Evolutionary conservation across 53 echinoderm and acorn worm species (phyloP), one percentile per base, ranked within the genome.

Genomic region (Patiria pectinifera): DNA sequence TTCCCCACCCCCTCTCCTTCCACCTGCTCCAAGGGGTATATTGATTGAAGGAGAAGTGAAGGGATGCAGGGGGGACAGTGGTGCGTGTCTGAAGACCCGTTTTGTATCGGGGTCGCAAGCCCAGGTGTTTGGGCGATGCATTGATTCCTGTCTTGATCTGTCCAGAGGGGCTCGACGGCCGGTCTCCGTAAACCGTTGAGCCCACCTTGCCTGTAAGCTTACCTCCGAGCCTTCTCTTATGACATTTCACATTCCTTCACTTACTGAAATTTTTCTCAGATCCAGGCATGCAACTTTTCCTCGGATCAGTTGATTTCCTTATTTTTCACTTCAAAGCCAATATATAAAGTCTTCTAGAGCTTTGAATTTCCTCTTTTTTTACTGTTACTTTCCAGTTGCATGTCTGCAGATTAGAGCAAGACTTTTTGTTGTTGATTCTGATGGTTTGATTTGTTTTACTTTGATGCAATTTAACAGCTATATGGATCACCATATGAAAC

Each of bases 121-220:
- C 77, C 87, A 87, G 87, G 87, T 87, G 87, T 87, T 87, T 87
- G 60, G 87, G 77, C 78, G 87, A 87, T 71, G 48, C 87, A 87
- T 87, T 87, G 87, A 87, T 87, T 53, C 87, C 76, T 60, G 87
- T 76, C 76, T 59, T 87, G 87, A 87, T 87, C 87, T 87, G 87
- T 76, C 87, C 76, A 44, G 53, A 59, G 87, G 87, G 58, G 13
- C 45, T 35, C 62, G 66, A 62, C 59, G 24, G 74, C 24, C n/a
- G 6, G 74, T 10, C 22, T 74, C 19, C 66, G 66, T 11, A 66
- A 66, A 18, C 66, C 66, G 66, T 66, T 53, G 66, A 18, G 66
- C 19, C 66, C 66, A 66, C 66, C 22, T 23, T 74, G n/a, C 74
- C 74, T 74, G 74, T 74, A 3, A 24, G 74, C 74, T 53, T 21